Percentiles rank a stretch among this genome's conserved stretches.
These are phyloP conservation scores for Archilochus colubris DNA, from an alignment of 2,113 vertebrate species.

Conservation along the genomic window DNA sequence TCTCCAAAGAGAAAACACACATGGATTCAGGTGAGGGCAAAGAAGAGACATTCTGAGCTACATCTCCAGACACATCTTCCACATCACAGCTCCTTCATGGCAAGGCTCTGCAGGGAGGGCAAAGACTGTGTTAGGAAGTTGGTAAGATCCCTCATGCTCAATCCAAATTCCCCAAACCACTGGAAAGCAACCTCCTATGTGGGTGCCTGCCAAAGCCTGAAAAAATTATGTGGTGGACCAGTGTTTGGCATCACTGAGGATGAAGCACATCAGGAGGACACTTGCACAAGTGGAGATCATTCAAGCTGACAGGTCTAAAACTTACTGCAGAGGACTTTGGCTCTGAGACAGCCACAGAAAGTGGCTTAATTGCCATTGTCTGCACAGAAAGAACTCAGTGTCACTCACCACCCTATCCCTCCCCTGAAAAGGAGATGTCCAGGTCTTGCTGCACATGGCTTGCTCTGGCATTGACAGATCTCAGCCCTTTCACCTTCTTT, in stretches of 20 bases:
- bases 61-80: not conserved
- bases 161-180: not conserved
- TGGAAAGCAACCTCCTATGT: accelerated
- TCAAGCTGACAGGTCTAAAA: constrained; percentile 65
- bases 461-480: not conserved
- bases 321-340: constrained; percentile 48
- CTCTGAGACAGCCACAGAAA: constrained; percentile 67
- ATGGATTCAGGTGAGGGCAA: not conserved
- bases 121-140: not conserved
- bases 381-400: constrained; percentile 64
- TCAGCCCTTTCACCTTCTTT: not conserved
- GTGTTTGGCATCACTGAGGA: not conserved
- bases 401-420: constrained; percentile 14
- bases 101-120: not conserved
- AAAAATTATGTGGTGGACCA: not conserved
- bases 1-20: not conserved
- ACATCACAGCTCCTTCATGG: not conserved
- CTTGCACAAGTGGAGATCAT: not conserved
- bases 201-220: not conserved
- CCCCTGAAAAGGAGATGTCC: not conserved
- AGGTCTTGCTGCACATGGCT: not conserved
- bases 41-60: not conserved
- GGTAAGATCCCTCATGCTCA: not conserved
- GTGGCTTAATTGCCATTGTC: constrained; percentile 38
- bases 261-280: not conserved